Evolutionary conservation across 2,888 invertebrate species (phyloP).

Genomic region (Oegoconia quadripuncta): DNA sequence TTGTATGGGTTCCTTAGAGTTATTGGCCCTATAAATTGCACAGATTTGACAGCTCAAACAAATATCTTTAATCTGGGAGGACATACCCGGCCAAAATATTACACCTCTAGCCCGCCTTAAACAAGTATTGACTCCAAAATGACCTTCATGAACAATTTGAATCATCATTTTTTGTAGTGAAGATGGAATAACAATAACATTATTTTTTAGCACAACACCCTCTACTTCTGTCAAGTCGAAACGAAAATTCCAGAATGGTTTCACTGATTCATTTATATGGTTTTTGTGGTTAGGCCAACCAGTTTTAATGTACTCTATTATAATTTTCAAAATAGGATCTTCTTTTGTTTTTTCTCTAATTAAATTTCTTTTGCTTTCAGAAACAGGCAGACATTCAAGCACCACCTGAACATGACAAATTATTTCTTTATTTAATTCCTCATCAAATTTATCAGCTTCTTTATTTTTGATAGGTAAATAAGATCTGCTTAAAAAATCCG

Average conservation of each 20-base stretch:
- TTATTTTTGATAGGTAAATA: neutral
- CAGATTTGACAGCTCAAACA: neutral
- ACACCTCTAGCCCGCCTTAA: neutral
- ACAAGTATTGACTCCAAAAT: neutral
- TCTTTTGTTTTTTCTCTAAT: neutral
- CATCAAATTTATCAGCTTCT: too few species aligned
- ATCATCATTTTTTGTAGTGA: neutral
- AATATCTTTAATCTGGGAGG: neutral
- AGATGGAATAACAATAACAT: neutral
- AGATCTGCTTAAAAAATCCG: constrained; percentile 2
- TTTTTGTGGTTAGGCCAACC: neutral
- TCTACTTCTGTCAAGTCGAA: neutral
- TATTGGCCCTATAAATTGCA: neutral
- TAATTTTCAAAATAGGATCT: neutral
- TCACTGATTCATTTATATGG: neutral
- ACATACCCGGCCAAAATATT: neutral
- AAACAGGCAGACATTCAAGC: neutral
- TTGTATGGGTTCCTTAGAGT: neutral
- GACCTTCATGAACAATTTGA: neutral
- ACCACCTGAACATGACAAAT: neutral
- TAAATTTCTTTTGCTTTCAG: neutral
- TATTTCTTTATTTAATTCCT: neutral
- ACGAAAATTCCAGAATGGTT: neutral
- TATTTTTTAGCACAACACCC: neutral
- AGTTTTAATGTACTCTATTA: too few species aligned